A percentile compares a stretch with the other conserved stretches of the same genome.
These are phyloP conservation scores for Puntigrus tetrazona DNA, from an alignment of 2,113 vertebrate genomes.

Conservation along the genomic window DNA sequence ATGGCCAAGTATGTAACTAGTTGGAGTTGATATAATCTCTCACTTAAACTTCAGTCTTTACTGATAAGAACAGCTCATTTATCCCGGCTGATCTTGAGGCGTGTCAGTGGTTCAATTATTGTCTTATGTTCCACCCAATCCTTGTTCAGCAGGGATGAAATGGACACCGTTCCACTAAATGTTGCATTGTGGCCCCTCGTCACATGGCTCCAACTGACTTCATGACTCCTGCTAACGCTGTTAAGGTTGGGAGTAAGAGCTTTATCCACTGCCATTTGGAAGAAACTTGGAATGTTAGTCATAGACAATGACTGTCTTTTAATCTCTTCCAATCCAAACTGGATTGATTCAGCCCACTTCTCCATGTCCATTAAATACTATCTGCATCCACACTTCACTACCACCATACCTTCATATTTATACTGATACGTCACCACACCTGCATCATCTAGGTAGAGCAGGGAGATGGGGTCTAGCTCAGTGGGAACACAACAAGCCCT, in stretches of 20 bases:
- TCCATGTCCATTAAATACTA: slow-evolving; percentile 72
- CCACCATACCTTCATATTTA: slow-evolving; percentile 96
- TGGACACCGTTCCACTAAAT: neutral
- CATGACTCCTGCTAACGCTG: slow-evolving; percentile 3
- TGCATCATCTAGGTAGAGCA: slow-evolving; percentile 92
- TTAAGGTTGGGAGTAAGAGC: slow-evolving; percentile 13
- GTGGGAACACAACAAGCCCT: slow-evolving; percentile 95
- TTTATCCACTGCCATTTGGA: slow-evolving; percentile 4
- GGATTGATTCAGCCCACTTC: slow-evolving; percentile 29
- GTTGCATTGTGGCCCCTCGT: neutral
- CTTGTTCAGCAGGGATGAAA: slow-evolving; percentile 21
- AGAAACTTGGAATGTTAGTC: slow-evolving; percentile 12
- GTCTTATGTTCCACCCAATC: slow-evolving; percentile 32
- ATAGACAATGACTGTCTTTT: slow-evolving; percentile 18
- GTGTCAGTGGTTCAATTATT: slow-evolving; percentile 29
- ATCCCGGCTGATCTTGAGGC: slow-evolving; percentile 12
- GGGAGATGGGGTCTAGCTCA: slow-evolving; percentile 93
- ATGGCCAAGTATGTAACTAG: slow-evolving; percentile 15
- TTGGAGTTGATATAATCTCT: slow-evolving; percentile 32
- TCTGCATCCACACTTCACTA: slow-evolving; percentile 97
- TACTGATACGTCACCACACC: slow-evolving; percentile 98
- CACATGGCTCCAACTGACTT: neutral
- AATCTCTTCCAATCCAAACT: slow-evolving; percentile 18
- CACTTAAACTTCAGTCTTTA: slow-evolving; percentile 29
- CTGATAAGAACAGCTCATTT: slow-evolving; percentile 33